Percentiles rank a stretch among this genome's conserved stretches.
Conservation (phyloP, 2,888 invertebrate species). For the Nipponacmea schrenckii region DNA sequence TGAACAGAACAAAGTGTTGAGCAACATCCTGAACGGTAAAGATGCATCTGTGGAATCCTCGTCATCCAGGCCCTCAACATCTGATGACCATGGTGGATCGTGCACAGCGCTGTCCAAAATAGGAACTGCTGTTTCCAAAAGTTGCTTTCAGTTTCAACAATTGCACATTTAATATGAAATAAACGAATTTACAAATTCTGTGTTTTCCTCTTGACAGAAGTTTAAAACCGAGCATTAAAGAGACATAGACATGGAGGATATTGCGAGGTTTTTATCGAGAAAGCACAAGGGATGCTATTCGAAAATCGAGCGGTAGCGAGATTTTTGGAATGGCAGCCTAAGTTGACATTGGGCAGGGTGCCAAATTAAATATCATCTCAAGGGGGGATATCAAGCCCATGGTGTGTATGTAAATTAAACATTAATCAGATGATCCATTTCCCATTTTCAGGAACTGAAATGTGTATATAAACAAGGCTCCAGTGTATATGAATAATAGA, state of each 20-base stretch:
- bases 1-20: too few species aligned
- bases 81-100: background rate
- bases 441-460: too few species aligned
- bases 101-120: background rate
- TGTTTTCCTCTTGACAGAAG: background rate
- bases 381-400: background rate
- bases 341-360: slow-evolving; percentile 1
- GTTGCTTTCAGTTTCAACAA: background rate
- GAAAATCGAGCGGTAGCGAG: slow-evolving; percentile 1
- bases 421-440: too few species aligned
- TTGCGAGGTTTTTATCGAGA: background rate
- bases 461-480: too few species aligned
- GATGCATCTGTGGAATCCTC: background rate
- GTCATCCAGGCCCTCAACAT: background rate
- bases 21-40: too few species aligned
- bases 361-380: too few species aligned
- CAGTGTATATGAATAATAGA: too few species aligned
- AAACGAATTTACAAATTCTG: background rate
- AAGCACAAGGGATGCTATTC: background rate
- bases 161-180: background rate
- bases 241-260: background rate
- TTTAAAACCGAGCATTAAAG: background rate
- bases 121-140: background rate
- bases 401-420: too few species aligned
- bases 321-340: background rate